Evolutionary conservation across 1,140 invertebrate species (phyloP), one percentile per base, ranked within the genome.

Genomic region (Rhynchophorus ferrugineus): DNA sequence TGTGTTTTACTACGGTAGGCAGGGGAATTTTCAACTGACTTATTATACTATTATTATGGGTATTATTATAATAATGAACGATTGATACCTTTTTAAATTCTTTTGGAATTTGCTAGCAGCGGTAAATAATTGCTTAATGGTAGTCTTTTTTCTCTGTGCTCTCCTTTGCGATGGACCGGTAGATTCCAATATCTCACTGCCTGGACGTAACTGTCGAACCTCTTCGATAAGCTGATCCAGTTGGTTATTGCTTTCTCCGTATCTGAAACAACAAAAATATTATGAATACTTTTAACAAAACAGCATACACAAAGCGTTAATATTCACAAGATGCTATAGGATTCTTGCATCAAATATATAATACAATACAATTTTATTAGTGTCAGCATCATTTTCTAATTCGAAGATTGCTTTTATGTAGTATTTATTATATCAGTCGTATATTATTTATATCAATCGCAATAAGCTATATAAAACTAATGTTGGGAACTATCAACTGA

Each of bases 41-140:
- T 29, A 6, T 29, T 29, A 11, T 29, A 29, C 11, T 29, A 29
- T 29, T 29, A 29, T 29, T 29, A 29, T 29, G 5, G 24, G 11
- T 5, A 6, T 11, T 29, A 6, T 11, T 5, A 29, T 29, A 29
- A 29, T 29, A 29, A n/a, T n/a, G n/a, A n/a, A n/a, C n/a, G n/a
- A n/a, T 22, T 42, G 6, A 5, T 72, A 88, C 86, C 88, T 84
- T 68, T 89, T 82, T 29, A 97, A 72, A 63, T 85, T 85, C 69
- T 95, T 96, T 67, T 95, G 91, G 66, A 98, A 96, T 70, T 97
- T 97, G 58, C 90, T 90, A 7, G 90, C 86, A 2, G 91, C 87
- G 0, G 91, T 88, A 67, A 98, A 97, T 1, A 97, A 77, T 65
- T 95, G 91, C 61, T 94, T 89, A 37, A 98, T 91, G 37, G 91